Evolutionary conservation across 2,888 invertebrate genomes (phyloP), one percentile per base, ranked within the genome.

Genomic region (Phengaris alcon): DNA sequence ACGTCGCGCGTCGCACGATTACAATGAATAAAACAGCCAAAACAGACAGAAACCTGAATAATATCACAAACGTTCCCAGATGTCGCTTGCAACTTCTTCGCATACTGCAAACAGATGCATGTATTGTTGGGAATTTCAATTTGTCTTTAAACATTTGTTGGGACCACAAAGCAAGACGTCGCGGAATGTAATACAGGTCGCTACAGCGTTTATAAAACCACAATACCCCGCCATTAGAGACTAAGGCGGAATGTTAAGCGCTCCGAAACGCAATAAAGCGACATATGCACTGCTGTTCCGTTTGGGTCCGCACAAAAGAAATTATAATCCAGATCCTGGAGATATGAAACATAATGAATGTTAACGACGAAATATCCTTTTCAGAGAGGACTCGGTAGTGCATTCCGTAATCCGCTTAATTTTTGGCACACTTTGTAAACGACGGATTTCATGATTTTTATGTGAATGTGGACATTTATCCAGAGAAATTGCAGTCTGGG

Each of bases 121-220:
- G 51, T 48, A 64, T 72, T 75, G 76, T 75, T 76, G 75, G 75
- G 74, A 78, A 77, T 75, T 75, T 72, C 73, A 75, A 76, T 79
- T 75, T 79, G 79, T 82, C 81, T 83, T 81, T 80, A 83, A 79
- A 79, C 81, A 83, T 83, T 81, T 79, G 75, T 77, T 77, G 79
- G 82, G 79, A 81, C 81, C 79, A 75, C 82, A 81, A 75, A 81
- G 82, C 82, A 84, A 84, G 82, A 84, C 82, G 82, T 82, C 81
- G 79, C 77, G 84, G 87, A 87, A 88, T 88, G 87, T 86, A 86
- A 87, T 88, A 87, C 84, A 85, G 85, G 85, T 87, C 83, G 84
- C 84, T 83, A 84, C 85, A 86, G 84, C 86, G 86, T 86, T 87
- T 88, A 88, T 86, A 88, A 87, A 88, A 90, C 89, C 89, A 85